These are phyloP conservation scores for Astropecten irregularis DNA, from an alignment of 53 echinoderm and acorn worm genomes.

Conservation along the genomic window DNA sequence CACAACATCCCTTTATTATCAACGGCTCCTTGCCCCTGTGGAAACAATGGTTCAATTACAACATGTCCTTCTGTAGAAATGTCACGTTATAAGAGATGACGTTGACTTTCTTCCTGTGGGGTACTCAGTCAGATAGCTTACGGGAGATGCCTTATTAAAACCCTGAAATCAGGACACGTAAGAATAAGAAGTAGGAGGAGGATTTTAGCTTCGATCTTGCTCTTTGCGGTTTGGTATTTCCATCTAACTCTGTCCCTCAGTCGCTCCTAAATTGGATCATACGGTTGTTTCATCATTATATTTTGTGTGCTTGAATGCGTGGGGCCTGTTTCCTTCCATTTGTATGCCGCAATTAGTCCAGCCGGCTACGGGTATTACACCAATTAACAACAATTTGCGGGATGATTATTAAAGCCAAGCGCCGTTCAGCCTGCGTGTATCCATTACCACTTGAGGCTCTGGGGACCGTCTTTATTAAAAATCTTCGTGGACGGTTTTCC, in stretches of 20 bases:
- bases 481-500: slow-evolving; percentile 25
- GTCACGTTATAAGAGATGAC: too few species aligned
- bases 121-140: too few species aligned
- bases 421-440: slow-evolving; percentile 42
- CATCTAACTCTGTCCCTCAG: too few species aligned
- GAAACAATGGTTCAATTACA: too few species aligned
- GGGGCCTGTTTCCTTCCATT: slow-evolving; percentile 44
- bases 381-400: slow-evolving; percentile 63
- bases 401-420: slow-evolving; percentile 19
- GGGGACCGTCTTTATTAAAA: slow-evolving; percentile 54
- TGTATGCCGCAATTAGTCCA: slow-evolving; percentile 35
- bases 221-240: not conserved
- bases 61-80: too few species aligned
- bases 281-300: slow-evolving; percentile 31
- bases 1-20: too few species aligned
- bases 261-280: slow-evolving; percentile 34
- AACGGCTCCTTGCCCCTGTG: too few species aligned
- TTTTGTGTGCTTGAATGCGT: not conserved
- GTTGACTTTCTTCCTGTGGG: too few species aligned
- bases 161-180: too few species aligned
- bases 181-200: not conserved
- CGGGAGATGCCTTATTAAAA: too few species aligned
- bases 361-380: slow-evolving; percentile 33
- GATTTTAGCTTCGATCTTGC: not conserved
- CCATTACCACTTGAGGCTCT: slow-evolving; percentile 31